phyloP scores from a whole-genome alignment of 53 echinoderm and acorn worm genomes.

The Mesocentrotus franciscanus region DNA sequence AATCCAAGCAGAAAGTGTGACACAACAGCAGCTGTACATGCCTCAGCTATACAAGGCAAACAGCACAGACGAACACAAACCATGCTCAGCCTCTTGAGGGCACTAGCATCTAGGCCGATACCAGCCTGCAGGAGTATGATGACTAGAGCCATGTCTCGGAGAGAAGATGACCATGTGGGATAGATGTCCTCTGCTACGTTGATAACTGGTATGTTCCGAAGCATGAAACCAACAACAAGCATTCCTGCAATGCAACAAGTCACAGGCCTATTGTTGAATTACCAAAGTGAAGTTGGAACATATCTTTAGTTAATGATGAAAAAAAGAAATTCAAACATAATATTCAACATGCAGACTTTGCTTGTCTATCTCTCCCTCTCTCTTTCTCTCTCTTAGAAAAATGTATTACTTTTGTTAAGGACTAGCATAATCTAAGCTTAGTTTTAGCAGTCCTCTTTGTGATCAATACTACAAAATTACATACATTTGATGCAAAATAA shows the following conservation, averaged over 20 bases:
- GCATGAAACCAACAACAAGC: constrained; percentile 90
- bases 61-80: constrained; percentile 94
- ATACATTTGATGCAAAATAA: no score
- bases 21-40: constrained; percentile 81
- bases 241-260: constrained; percentile 75
- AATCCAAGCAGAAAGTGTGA: constrained; percentile 89
- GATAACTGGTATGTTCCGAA: constrained; percentile 88
- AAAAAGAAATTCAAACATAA: no score
- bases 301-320: no score
- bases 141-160: constrained; percentile 87
- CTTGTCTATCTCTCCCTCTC: no score
- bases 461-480: no score
- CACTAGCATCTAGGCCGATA: constrained; percentile 88
- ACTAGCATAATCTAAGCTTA: no score
- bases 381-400: no score
- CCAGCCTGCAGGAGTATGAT: constrained; percentile 95
- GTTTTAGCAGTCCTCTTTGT: no score
- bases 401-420: no score
- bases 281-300: neutral
- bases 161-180: constrained; percentile 81
- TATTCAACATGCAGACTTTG: neutral
- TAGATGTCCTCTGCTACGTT: constrained; percentile 86
- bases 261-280: neutral
- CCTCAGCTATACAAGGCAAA: constrained; percentile 88
- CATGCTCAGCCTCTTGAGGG: constrained; percentile 84